A percentile compares a stretch with the other conserved stretches of the same genome.
phyloP scores from a whole-genome alignment of 2,888 invertebrate species.

The Dascillus cervinus region DNA sequence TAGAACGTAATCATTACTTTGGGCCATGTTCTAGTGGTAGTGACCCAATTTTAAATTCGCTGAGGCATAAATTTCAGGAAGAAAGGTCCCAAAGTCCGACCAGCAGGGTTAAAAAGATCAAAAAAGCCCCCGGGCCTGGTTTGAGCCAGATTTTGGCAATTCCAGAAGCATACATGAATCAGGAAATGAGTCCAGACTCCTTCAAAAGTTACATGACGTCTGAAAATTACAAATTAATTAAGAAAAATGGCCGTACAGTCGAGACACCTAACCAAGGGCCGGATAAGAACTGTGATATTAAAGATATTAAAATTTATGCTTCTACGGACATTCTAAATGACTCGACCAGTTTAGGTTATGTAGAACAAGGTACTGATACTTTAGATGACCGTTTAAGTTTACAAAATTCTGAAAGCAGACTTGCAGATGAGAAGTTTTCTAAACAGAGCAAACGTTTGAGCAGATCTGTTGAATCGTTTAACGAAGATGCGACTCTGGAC shows the following conservation, averaged over 20 bases:
- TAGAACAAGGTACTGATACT: conserved; percentile 39
- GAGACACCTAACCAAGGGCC: too few relatives aligned
- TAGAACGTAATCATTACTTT: conserved; percentile 1
- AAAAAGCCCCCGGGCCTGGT: conserved; percentile 25
- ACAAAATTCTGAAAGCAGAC: not conserved
- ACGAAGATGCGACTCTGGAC: conserved; percentile 21
- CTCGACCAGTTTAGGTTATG: conserved; percentile 8
- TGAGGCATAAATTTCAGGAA: conserved; percentile 20
- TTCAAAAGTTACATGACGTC: conserved; percentile 14
- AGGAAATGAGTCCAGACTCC: conserved; percentile 11
- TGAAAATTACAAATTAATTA: conserved; percentile 5
- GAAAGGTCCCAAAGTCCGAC: conserved; percentile 21
- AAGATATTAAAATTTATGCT: too few relatives aligned
- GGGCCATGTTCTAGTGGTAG: conserved; percentile 25
- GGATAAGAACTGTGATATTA: too few relatives aligned
- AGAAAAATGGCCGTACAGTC: too few relatives aligned
- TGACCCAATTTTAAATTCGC: conserved; percentile 32
- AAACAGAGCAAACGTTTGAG: conserved; percentile 25
- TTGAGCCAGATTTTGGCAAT: conserved; percentile 37
- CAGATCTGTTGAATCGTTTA: conserved; percentile 31
- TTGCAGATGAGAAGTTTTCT: not conserved
- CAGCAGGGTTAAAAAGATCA: conserved; percentile 5
- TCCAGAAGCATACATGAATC: conserved; percentile 20
- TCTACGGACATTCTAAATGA: too few relatives aligned
- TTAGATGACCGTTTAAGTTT: conserved; percentile 23